Evolutionary conservation across 1,140 invertebrate species (phyloP).

Genomic region (Zaprionus taronus): DNA sequence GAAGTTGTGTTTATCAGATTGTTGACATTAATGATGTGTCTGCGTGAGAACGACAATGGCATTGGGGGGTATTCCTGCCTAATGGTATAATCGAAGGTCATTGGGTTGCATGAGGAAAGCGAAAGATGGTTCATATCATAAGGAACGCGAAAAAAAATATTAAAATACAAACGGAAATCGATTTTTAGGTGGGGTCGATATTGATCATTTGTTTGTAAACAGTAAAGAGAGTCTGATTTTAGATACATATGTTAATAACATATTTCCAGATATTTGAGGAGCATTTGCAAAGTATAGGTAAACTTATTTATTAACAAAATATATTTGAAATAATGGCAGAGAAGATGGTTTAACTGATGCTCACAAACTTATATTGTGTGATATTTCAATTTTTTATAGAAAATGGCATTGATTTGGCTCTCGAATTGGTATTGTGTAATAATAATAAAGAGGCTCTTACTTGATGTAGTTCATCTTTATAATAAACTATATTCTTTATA

Average conservation of each 20-base stretch:
- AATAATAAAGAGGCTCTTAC: too few relatives aligned
- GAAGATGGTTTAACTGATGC: too few relatives aligned
- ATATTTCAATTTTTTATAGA: too few relatives aligned
- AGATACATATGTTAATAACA: background rate
- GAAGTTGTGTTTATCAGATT: constrained; percentile 71
- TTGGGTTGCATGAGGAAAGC: background rate
- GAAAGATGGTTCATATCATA: background rate
- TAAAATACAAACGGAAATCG: background rate
- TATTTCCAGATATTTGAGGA: too few relatives aligned
- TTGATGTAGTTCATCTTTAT: too few relatives aligned
- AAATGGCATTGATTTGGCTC: too few relatives aligned
- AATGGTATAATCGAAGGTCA: constrained; percentile 5
- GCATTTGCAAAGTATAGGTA: background rate
- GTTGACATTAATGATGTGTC: constrained; percentile 73
- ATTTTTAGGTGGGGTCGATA: background rate
- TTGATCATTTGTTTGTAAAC: background rate
- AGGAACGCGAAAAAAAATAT: background rate
- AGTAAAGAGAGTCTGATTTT: background rate
- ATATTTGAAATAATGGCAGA: too few relatives aligned
- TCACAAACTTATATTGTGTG: too few relatives aligned
- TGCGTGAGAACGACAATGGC: constrained; percentile 1
- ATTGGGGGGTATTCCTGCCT: background rate
- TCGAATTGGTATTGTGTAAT: too few relatives aligned
- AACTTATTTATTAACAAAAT: background rate
- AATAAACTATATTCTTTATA: too few relatives aligned